These are phyloP conservation scores for Stratiomys singularior DNA, from an alignment of 2,888 invertebrate genomes.

Conservation along the genomic window DNA sequence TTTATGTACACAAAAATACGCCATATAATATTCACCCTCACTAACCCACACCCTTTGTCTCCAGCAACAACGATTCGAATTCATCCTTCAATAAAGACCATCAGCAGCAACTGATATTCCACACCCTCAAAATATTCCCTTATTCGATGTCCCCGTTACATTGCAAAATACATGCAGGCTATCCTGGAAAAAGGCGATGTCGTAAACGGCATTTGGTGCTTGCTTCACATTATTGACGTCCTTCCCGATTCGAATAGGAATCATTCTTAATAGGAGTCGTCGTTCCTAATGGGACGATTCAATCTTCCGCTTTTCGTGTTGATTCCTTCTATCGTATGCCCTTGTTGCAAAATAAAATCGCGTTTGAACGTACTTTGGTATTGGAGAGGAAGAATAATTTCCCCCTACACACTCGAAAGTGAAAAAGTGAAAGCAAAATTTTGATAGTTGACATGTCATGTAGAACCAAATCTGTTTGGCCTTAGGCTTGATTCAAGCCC, in stretches of 20 bases:
- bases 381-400: too few species aligned
- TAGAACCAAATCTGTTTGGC: not conserved
- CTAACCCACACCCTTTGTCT: not conserved
- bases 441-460: not conserved
- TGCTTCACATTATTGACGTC: not conserved
- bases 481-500: not conserved
- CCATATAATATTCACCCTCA: not conserved
- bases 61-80: not conserved
- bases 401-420: too few species aligned
- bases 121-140: conserved; percentile 6
- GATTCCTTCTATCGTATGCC: not conserved
- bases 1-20: not conserved
- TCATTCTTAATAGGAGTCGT: not conserved
- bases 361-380: too few species aligned
- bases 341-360: not conserved
- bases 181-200: not conserved
- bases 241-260: conserved; percentile 12
- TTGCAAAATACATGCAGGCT: not conserved
- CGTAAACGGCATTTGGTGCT: not conserved
- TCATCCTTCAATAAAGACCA: not conserved
- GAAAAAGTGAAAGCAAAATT: too few species aligned
- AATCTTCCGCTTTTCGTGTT: not conserved
- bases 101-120: not conserved
- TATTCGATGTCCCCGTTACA: not conserved
- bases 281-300: not conserved